Evolutionary conservation across 1,140 invertebrate genomes (phyloP).

Genomic region (Pantala flavescens): DNA sequence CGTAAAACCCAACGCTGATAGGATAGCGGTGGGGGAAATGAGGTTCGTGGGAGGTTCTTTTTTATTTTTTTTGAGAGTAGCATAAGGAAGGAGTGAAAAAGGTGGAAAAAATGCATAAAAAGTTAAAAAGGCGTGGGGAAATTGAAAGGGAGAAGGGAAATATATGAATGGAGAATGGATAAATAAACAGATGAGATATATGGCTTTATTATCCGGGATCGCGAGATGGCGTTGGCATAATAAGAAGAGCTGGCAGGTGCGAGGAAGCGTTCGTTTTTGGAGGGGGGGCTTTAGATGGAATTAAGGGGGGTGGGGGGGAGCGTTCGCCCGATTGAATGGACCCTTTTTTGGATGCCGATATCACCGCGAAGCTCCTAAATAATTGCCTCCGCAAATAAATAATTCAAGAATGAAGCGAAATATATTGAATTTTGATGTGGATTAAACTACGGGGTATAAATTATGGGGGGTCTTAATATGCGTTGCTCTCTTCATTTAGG

Average conservation of each 20-base stretch:
- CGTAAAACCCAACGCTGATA: no score
- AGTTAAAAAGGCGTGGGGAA: slow-evolving; percentile 12
- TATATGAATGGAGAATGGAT: slow-evolving; percentile 4
- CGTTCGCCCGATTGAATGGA: no score
- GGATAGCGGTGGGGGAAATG: no score
- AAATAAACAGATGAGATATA: slow-evolving; percentile 10
- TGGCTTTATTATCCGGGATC: slow-evolving; percentile 8
- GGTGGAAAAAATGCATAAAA: slow-evolving; percentile 11
- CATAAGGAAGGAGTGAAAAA: not conserved
- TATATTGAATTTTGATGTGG: no score
- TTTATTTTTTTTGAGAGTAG: not conserved
- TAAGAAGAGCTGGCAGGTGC: slow-evolving; percentile 7
- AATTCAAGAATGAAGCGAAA: no score
- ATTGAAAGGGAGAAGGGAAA: not conserved
- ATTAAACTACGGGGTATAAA: no score
- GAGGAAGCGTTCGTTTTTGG: not conserved
- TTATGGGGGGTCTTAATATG: no score
- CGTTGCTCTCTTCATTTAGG: no score
- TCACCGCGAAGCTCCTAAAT: no score
- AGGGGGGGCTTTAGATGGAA: not conserved
- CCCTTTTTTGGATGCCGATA: no score
- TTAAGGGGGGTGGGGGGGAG: not conserved
- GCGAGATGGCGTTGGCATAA: not conserved
- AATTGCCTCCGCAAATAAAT: no score
- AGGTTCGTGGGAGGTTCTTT: not conserved